Conservation (phyloP, 2,888 invertebrate species). For the Lasioglossum oenotherae region DNA sequence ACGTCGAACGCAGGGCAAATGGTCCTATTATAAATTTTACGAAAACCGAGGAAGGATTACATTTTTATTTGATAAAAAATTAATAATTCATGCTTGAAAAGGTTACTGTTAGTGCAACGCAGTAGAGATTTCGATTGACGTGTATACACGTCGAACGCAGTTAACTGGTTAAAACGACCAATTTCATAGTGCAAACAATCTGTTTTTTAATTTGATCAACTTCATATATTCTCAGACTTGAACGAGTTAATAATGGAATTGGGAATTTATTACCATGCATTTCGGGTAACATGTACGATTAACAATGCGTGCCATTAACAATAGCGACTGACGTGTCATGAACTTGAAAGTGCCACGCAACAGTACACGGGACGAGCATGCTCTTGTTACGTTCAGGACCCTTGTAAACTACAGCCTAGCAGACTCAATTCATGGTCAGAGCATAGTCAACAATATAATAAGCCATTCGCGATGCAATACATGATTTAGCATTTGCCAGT, state of each 20-base stretch:
- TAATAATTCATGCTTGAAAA: too few relatives aligned
- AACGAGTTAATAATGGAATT: neutral
- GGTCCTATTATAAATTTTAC: too few relatives aligned
- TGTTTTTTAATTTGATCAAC: neutral
- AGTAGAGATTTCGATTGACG: too few relatives aligned
- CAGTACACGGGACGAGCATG: neutral
- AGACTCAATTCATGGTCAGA: neutral
- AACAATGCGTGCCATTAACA: neutral
- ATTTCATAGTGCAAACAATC: neutral
- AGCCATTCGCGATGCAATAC: neutral
- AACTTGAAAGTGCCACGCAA: neutral
- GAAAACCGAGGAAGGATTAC: too few relatives aligned
- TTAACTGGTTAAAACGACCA: too few relatives aligned
- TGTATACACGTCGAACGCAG: too few relatives aligned
- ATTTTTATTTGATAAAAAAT: too few relatives aligned
- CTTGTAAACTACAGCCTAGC: neutral
- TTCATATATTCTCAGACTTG: neutral
- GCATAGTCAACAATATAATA: neutral
- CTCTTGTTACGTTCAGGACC: too few relatives aligned
- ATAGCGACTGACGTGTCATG: too few relatives aligned
- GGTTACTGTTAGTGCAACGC: too few relatives aligned
- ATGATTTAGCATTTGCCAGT: neutral
- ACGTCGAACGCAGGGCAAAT: too few relatives aligned
- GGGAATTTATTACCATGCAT: neutral
- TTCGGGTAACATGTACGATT: neutral